Evolutionary conservation across 2,888 invertebrate species (phyloP).

Genomic region (Clivina fossor): DNA sequence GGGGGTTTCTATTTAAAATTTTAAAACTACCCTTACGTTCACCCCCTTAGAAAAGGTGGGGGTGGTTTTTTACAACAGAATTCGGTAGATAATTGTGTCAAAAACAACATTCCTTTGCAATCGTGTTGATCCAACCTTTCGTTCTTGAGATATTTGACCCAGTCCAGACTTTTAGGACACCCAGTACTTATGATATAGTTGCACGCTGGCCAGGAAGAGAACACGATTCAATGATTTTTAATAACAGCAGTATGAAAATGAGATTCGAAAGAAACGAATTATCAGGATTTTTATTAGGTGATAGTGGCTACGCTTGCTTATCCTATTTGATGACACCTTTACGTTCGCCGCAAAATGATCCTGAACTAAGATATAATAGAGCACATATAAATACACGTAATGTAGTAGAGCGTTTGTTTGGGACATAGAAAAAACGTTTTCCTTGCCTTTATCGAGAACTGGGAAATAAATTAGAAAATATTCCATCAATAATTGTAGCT

Average conservation of each 20-base stretch:
- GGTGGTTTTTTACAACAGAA: too few relatives aligned
- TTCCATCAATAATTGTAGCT: slow-evolving; percentile 1
- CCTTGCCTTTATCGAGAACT: slow-evolving; percentile 3
- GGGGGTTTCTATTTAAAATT: too few relatives aligned
- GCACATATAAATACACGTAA: slow-evolving; percentile 2
- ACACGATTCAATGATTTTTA: slow-evolving; percentile 8
- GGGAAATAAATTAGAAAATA: slow-evolving; percentile 12
- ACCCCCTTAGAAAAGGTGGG: too few relatives aligned
- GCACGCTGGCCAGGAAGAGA: slow-evolving; percentile 5
- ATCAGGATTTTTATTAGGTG: slow-evolving; percentile 3
- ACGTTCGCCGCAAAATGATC: slow-evolving; percentile 2
- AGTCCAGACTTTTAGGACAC: too few relatives aligned
- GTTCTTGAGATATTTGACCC: too few relatives aligned
- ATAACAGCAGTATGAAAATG: slow-evolving; percentile 5
- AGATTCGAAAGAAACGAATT: slow-evolving; percentile 5
- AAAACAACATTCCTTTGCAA: too few relatives aligned
- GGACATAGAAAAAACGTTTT: slow-evolving; percentile 2
- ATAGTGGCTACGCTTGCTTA: slow-evolving; percentile 4
- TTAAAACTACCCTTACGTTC: too few relatives aligned
- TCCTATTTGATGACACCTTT: neutral
- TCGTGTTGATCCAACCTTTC: too few relatives aligned
- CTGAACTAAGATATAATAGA: neutral
- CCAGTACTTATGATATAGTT: slow-evolving; percentile 2
- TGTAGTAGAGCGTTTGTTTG: slow-evolving; percentile 4
- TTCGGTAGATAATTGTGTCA: too few relatives aligned